Base-by-base conservation (phyloP, 2,113 vertebrate genomes). In the Syngnathus floridae region DNA sequence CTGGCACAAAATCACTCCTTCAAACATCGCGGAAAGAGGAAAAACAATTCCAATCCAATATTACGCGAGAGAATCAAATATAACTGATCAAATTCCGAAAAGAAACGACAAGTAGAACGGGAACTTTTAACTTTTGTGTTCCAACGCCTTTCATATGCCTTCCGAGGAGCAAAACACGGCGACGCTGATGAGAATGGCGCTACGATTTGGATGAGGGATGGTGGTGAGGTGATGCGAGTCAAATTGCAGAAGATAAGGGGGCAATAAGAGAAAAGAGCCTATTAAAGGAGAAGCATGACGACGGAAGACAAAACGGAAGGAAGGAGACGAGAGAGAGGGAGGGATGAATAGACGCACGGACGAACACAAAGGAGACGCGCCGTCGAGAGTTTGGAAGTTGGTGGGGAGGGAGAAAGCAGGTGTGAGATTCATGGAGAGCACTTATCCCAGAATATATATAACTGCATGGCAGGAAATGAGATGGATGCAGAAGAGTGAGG, bases 401-500 rank as follows among this genome's bases (percentile, higher is more conserved):
- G 73, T 75, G 67, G 54, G 48, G 71, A 77, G 63, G 62, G 69
- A 51, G 69, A 74, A 67, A 77, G 80, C 79, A 85, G 78, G 78
- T 78, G 82, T 67, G 73, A 80, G 76, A 82, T 84, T 81, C 76
- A 88, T 84, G 76, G 64, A 80, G 80, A 72, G 83, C 84, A 82
- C 84, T 85, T 84, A 82, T 78, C 82, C 78, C 72, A 22, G 80
- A 88, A 84, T 86, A 88, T 82, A 85, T 79, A 84, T 76, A 79
- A 81, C 74, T 76, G 66, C 12, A 48, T 79, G 79, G 77, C 80
- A 84, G 84, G 86, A 87, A 85, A 84, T 82, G 81, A 82, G 84
- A 73, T 78, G 67, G 80, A 83, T 86, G 86, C 77, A 79, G 77
- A 79, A 62, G 70, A 63, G 81, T 78, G 79, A 73, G 84, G 73